phyloP scores from a whole-genome alignment of 2,113 vertebrate genomes.

The Rhagologus leucostigma region DNA sequence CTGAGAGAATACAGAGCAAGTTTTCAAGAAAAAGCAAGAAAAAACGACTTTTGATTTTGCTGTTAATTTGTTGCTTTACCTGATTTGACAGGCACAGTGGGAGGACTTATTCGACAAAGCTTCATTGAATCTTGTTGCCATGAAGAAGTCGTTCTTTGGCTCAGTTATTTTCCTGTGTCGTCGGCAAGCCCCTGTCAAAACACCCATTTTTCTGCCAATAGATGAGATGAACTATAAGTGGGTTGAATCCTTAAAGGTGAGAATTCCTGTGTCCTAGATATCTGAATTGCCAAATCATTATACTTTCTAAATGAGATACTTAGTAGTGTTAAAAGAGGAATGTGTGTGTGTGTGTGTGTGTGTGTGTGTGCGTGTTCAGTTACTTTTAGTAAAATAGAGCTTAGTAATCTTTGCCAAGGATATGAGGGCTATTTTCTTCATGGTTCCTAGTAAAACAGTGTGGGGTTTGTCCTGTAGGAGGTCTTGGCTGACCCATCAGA shows the following conservation, averaged over 20 bases:
- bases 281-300: not conserved
- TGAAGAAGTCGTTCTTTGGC: constrained; percentile 87
- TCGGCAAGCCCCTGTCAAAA: constrained; percentile 31
- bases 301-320: not conserved
- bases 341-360: too few species aligned
- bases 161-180: constrained; percentile 87
- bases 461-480: constrained; percentile 28
- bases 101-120: constrained; percentile 73
- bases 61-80: not conserved
- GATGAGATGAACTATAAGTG: constrained; percentile 82
- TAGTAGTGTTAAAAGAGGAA: not conserved
- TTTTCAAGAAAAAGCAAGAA: not conserved
- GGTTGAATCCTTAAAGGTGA: constrained; percentile 92
- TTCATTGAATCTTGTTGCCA: constrained; percentile 74
- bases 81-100: constrained; percentile 83
- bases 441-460: not conserved
- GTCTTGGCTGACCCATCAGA: constrained; percentile 75
- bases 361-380: not conserved
- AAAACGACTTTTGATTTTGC: not conserved
- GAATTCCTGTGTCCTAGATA: not conserved
- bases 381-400: not conserved
- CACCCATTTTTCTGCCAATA: constrained; percentile 76
- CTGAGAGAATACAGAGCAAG: not conserved
- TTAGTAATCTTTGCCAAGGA: not conserved
- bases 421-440: not conserved